Evolutionary conservation across 1,140 invertebrate genomes (phyloP).

Genomic region (Lordiphosa stackelbergi): DNA sequence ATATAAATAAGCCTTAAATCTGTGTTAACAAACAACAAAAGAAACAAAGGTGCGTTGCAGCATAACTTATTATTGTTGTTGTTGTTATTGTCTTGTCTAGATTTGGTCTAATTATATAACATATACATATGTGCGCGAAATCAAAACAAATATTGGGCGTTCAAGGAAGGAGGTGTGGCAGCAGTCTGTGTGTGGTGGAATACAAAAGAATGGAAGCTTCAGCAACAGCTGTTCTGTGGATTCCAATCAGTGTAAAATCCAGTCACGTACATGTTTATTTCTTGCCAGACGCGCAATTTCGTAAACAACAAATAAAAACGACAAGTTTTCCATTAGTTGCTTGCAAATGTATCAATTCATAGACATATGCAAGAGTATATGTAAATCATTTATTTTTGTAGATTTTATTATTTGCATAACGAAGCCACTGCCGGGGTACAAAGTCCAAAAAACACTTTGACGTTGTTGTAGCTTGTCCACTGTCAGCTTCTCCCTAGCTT

Average conservation of each 20-base stretch:
- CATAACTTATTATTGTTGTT: constrained; percentile 48
- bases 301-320: constrained; percentile 23
- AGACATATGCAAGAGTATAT: background rate
- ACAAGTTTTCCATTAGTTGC: background rate
- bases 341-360: background rate
- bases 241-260: constrained; percentile 46
- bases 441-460: constrained; percentile 26
- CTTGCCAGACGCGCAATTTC: background rate
- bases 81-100: constrained; percentile 24
- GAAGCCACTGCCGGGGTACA: constrained; percentile 9
- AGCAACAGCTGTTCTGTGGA: constrained; percentile 56
- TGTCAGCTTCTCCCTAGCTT: constrained; percentile 2
- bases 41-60: constrained; percentile 50
- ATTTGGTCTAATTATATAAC: constrained; percentile 43
- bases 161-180: background rate
- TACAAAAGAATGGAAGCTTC: background rate
- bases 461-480: constrained; percentile 11
- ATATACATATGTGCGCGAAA: constrained; percentile 5
- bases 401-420: no score
- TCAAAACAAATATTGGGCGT: background rate
- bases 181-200: background rate
- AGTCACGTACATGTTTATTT: constrained; percentile 25
- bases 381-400: constrained; percentile 4
- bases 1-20: constrained; percentile 18
- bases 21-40: constrained; percentile 54